Base-by-base conservation (phyloP, 1,140 invertebrate species). In the Drosophila grimshawi region DNA sequence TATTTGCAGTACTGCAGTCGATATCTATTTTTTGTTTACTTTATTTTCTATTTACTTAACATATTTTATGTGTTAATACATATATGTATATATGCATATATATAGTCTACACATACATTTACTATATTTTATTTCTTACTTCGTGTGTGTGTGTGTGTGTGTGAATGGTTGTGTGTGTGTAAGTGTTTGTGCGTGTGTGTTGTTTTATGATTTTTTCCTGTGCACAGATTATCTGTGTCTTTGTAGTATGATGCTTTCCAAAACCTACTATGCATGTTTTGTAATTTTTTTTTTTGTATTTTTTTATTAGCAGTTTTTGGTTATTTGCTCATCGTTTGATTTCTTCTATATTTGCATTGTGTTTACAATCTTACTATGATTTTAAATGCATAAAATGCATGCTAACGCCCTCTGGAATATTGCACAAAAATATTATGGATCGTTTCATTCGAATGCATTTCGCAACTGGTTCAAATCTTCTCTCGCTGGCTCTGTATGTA, bases 1-100 rank as follows among this genome's bases (percentile, higher is more conserved):
- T 92, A 92, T 88, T 92, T 91, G 90, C 90, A 92, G 86, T 92
- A 90, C 90, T 92, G 90, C 90, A 92, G 90, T 92, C 90, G 90
- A 88, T 90, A 90, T 90, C 79, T 89, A 81, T 89, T 71, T 70
- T 90, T 90, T 85, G 75, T 89, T 89, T 85, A 88, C 68, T 72
- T 89, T 88, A 85, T 89, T 89, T 80, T 74, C 85, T 89, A 85
- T 85, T 85, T 74, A 81, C 81, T 89, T 89, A 81, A 73, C 81
- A 83, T 80, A 85, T 83, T 79, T 77, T 74, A 83, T 67, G 68
- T 79, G 64, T 76, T 68, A 73, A 77, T 79, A 83, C 86, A 88
- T 65, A 80, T 70, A 88, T 63, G 56, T 69, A 77, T 71, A 60
- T 64, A 32, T 69, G 52, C 71, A 35, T 71, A 53, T 72, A 59